These are phyloP conservation scores for Ophioninae sp. DNA, from an alignment of 2,888 invertebrate genomes.

Conservation along the genomic window DNA sequence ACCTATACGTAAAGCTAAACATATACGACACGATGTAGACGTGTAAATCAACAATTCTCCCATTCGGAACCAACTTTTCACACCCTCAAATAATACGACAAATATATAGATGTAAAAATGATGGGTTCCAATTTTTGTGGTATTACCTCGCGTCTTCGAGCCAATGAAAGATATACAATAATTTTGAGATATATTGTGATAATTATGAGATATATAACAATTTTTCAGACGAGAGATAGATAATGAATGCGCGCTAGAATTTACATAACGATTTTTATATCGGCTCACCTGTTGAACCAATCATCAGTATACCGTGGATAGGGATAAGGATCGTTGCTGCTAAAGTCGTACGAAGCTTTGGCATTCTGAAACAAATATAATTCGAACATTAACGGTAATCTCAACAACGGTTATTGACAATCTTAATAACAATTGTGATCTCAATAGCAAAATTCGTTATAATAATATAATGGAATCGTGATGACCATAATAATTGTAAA, in stretches of 20 bases:
- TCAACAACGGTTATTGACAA: not conserved
- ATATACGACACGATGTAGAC: too few relatives aligned
- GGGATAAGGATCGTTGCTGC: conserved; percentile 99
- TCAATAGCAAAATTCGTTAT: not conserved
- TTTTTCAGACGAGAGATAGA: too few relatives aligned
- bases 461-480: not conserved
- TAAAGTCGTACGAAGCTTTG: conserved; percentile 99
- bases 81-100: too few relatives aligned
- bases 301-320: conserved; percentile 99
- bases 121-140: too few relatives aligned
- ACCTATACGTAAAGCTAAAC: too few relatives aligned
- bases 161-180: too few relatives aligned
- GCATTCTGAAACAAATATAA: conserved; percentile 89
- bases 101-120: too few relatives aligned
- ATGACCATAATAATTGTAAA: not conserved
- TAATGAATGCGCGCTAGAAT: not conserved
- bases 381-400: conserved; percentile 9
- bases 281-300: conserved; percentile 98
- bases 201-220: too few relatives aligned
- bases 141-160: too few relatives aligned
- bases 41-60: too few relatives aligned
- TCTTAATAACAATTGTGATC: not conserved
- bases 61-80: too few relatives aligned
- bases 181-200: too few relatives aligned
- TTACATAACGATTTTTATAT: not conserved